Conservation (phyloP, 2,113 vertebrate genomes). For the Solea senegalensis region DNA sequence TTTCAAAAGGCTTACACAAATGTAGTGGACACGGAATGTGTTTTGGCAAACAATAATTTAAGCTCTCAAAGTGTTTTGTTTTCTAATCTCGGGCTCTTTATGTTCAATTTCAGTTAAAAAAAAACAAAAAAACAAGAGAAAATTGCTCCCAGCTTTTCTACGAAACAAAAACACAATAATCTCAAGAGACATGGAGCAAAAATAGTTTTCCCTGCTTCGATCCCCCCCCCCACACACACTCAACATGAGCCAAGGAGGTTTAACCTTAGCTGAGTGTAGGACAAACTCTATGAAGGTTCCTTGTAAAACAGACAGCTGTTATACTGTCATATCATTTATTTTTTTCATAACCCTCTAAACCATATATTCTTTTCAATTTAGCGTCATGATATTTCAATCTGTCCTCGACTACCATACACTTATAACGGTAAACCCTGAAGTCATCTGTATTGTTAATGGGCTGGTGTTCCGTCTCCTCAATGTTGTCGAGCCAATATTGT, state of each 20-base stretch:
- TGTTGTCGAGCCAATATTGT: not conserved
- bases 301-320: not conserved
- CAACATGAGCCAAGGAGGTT: not conserved
- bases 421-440: not conserved
- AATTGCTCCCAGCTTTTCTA: no score
- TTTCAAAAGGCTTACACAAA: not conserved
- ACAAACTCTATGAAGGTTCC: not conserved
- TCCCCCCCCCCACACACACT: no score
- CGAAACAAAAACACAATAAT: not conserved
- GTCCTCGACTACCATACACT: no score
- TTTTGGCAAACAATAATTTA: not conserved
- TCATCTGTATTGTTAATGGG: not conserved
- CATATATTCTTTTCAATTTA: not conserved
- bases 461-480: not conserved
- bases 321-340: not conserved
- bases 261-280: not conserved
- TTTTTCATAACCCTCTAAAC: not conserved
- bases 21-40: not conserved
- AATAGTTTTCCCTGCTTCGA: not conserved
- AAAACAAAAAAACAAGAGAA: no score
- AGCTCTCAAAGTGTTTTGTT: not conserved
- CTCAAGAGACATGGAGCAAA: not conserved
- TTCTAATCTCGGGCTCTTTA: not conserved
- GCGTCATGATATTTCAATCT: not conserved
- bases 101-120: not conserved